Evolutionary conservation across 2,888 invertebrate species (phyloP), one percentile per base, ranked within the genome.

Genomic region (Drosophila nr. fundita): DNA sequence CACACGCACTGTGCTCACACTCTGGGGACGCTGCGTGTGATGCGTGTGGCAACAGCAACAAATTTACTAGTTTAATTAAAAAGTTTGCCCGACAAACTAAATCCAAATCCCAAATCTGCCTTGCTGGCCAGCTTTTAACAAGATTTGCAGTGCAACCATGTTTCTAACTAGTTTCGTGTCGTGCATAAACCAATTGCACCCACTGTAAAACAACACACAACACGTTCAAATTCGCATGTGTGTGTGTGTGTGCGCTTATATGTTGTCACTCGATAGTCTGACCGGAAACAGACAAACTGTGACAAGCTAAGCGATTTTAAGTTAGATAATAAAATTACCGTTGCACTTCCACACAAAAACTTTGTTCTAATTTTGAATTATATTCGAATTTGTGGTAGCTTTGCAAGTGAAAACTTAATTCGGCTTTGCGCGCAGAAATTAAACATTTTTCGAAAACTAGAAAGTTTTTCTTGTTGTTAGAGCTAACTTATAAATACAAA

Each of bases 21-120:
- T 24, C 34, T 42, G 32, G n/a, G 48, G 34, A 48, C 32, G 7
- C 36, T 13, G 18, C 7, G 57, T 65, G 30, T 69, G 65, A 65
- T 49, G 62, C 32, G 32, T 75, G 63, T 64, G 73, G 78, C 66
- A 79, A 15, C 24, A 45, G 75, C 76, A 82, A 86, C 80, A 88
- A 38, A 48, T 83, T 81, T 83, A 68, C 83, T 75, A 82, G 80
- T 82, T 86, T 83, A 86, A 86, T 86, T 86, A 86, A 88, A 86
- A 86, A 88, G 62, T 83, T 88, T 80, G 69, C 21, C 58, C 64
- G 68, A 66, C 64, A 73, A 68, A 72, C 62, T 49, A 55, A 67
- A 67, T 58, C 48, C 57, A 40, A 57, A 54, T 66, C 11, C 50
- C 53, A 53, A 50, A 5, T 55, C 38, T 38, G 27, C 38, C 42